phyloP scores from a whole-genome alignment of 1,140 invertebrate species.

The Ceratoteleas bidentatus region DNA sequence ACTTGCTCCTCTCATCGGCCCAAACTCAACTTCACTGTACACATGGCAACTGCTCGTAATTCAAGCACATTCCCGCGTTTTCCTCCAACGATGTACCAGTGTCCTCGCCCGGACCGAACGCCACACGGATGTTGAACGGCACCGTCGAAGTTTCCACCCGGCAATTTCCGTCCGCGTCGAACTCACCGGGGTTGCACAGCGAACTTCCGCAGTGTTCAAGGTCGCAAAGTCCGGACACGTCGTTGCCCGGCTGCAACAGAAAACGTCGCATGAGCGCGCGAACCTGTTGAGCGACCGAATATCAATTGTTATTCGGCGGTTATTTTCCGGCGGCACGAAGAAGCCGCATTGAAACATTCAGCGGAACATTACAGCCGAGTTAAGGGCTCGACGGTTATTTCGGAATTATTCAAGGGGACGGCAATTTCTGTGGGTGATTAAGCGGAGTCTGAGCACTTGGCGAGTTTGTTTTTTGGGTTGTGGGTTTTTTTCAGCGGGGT shows the following conservation, averaged over 20 bases:
- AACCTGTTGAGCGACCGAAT: constrained; percentile 61
- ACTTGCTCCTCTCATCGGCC: too few species aligned
- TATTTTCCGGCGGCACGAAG: background rate
- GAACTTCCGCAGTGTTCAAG: constrained; percentile 88
- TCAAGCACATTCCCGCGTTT: constrained; percentile 89
- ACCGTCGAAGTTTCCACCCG: constrained; percentile 76
- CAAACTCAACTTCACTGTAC: constrained; percentile 24
- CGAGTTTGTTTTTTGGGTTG: too few species aligned
- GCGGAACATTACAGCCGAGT: too few species aligned
- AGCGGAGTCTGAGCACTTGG: too few species aligned
- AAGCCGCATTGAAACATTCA: too few species aligned
- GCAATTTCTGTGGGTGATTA: too few species aligned
- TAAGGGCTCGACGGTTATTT: too few species aligned
- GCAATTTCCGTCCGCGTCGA: constrained; percentile 82
- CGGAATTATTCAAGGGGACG: too few species aligned
- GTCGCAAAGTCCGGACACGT: constrained; percentile 84
- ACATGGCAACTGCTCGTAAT: constrained; percentile 87
- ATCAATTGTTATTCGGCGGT: constrained; percentile 36
- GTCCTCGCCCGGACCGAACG: constrained; percentile 85
- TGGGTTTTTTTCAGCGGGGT: too few species aligned
- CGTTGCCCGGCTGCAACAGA: constrained; percentile 80
- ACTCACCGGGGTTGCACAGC: constrained; percentile 84
- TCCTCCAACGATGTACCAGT: constrained; percentile 87
- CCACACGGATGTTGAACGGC: constrained; percentile 89
- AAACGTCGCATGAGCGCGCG: constrained; percentile 18